Conservation (phyloP, 64 coral and sea anemone genomes). For the Stichodactyla helianthus region DNA sequence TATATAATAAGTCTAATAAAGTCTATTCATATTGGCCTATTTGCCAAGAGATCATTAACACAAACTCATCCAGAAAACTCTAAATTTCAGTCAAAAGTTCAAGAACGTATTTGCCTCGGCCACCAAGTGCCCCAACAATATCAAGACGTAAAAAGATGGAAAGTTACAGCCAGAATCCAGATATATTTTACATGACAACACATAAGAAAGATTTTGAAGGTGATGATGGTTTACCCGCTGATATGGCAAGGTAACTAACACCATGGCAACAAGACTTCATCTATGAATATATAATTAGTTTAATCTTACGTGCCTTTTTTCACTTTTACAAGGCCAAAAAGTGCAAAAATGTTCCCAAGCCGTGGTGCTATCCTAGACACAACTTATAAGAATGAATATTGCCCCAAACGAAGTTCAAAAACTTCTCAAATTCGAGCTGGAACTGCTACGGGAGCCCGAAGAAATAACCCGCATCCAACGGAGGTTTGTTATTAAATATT, state of each 20-base stretch:
- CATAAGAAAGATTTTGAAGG: slow-evolving; percentile 71
- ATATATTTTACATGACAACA: slow-evolving; percentile 78
- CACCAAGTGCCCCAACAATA: slow-evolving; percentile 28
- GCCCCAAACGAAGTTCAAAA: slow-evolving; percentile 33
- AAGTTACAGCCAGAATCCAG: slow-evolving; percentile 66
- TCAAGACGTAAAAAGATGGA: slow-evolving; percentile 20
- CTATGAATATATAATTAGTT: background rate
- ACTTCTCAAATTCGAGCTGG: slow-evolving; percentile 39
- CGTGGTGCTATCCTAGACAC: slow-evolving; percentile 40
- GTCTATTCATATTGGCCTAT: background rate
- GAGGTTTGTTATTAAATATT: slow-evolving; percentile 42
- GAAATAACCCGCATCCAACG: slow-evolving; percentile 83
- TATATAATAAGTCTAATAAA: background rate
- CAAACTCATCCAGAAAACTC: background rate
- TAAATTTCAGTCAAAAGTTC: background rate
- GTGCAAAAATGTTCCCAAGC: slow-evolving; percentile 71
- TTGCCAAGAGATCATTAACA: background rate
- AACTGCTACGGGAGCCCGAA: slow-evolving; percentile 54
- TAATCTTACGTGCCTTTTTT: background rate
- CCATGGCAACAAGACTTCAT: slow-evolving; percentile 51
- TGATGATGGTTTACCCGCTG: slow-evolving; percentile 49
- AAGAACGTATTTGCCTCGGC: slow-evolving; percentile 17
- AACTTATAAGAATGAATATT: slow-evolving; percentile 72
- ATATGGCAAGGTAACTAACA: slow-evolving; percentile 60
- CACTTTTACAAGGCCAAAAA: slow-evolving; percentile 52